These are phyloP conservation scores for Dilophus febrilis DNA, from an alignment of 2,888 invertebrate genomes.

Conservation along the genomic window DNA sequence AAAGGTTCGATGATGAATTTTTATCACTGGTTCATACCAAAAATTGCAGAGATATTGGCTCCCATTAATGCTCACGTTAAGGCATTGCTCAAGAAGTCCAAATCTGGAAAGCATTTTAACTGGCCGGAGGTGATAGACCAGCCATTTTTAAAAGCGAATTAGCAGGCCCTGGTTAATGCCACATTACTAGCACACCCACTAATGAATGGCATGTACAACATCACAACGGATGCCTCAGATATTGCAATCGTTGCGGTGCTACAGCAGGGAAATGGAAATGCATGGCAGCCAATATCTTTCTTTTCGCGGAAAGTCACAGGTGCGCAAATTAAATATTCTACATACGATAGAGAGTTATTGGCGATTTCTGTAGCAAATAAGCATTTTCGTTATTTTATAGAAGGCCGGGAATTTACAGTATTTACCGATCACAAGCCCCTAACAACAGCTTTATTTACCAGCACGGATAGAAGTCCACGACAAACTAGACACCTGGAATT, in stretches of 20 bases:
- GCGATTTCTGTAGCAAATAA: background rate
- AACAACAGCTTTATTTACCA: slow-evolving; percentile 3
- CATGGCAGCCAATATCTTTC: background rate
- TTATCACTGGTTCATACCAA: background rate
- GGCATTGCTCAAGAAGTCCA: background rate
- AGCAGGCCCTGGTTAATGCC: background rate
- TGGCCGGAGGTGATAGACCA: background rate
- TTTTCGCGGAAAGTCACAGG: background rate
- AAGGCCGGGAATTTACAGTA: background rate
- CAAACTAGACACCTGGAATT: slow-evolving; percentile 7
- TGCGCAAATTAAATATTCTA: background rate
- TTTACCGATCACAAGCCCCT: slow-evolving; percentile 1
- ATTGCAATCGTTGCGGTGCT: background rate
- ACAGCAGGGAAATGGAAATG: background rate
- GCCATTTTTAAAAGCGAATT: background rate
- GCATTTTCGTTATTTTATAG: background rate
- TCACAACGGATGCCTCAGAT: background rate
- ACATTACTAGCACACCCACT: background rate
- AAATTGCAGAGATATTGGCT: background rate
- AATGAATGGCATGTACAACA: too few species aligned
- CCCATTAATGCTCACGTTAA: background rate
- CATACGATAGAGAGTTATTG: background rate
- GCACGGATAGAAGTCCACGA: slow-evolving; percentile 5
- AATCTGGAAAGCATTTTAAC: background rate
- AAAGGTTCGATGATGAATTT: background rate